phyloP scores from a whole-genome alignment of 2,113 vertebrate genomes.

The Verasper variegatus region DNA sequence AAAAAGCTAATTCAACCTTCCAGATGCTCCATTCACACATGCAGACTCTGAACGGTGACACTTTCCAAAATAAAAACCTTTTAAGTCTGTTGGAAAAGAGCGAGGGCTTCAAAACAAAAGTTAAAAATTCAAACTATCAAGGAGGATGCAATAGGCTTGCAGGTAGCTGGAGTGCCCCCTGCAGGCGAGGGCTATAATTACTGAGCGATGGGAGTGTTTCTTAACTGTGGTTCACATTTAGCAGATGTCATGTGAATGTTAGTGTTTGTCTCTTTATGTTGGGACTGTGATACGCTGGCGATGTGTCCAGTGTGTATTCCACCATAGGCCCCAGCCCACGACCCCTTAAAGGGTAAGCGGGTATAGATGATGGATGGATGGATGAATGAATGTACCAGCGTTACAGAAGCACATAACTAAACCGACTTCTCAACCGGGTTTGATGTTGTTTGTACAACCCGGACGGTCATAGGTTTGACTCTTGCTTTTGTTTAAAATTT shows the following conservation, averaged over 20 bases:
- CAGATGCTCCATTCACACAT: slow-evolving; percentile 12
- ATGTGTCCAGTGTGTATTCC: too few species aligned
- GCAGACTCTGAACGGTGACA: neutral
- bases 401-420: too few species aligned
- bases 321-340: too few species aligned
- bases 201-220: neutral
- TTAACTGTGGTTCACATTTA: neutral
- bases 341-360: too few species aligned
- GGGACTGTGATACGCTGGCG: too few species aligned
- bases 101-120: neutral
- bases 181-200: slow-evolving; percentile 45
- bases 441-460: neutral
- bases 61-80: slow-evolving; percentile 20
- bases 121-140: neutral
- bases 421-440: too few species aligned
- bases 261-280: too few species aligned
- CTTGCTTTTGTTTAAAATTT: slow-evolving; percentile 33
- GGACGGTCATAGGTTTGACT: neutral
- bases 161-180: slow-evolving; percentile 40
- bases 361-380: too few species aligned
- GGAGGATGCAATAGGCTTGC: neutral
- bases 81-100: slow-evolving; percentile 1
- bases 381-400: too few species aligned
- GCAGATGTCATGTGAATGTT: too few species aligned
- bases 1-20: slow-evolving; percentile 10